Conservation (phyloP, 2,888 invertebrate genomes). For the Anthrax anthrax region DNA sequence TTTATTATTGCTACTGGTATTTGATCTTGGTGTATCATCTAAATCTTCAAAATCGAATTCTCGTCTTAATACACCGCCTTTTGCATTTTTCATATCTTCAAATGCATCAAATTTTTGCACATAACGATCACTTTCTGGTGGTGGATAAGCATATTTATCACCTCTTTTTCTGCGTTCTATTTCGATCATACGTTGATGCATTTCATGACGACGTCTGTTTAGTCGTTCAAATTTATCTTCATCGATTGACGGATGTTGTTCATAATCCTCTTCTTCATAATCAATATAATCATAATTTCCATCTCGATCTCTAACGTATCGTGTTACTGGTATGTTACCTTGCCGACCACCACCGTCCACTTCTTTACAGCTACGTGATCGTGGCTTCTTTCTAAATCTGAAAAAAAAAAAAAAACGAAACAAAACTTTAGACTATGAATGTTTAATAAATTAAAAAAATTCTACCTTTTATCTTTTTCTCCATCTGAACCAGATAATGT, state of each 20-base stretch:
- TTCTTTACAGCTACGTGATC: conserved; percentile 33
- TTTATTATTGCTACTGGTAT: conserved; percentile 26
- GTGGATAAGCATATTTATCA: conserved; percentile 14
- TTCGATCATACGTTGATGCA: conserved; percentile 33
- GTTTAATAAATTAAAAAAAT: not conserved
- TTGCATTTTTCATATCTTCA: conserved; percentile 4
- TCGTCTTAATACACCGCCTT: not conserved
- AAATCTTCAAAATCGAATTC: conserved; percentile 26
- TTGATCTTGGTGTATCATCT: conserved; percentile 27
- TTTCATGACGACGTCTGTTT: conserved; percentile 31
- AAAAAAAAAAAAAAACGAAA: not conserved
- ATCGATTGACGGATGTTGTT: conserved; percentile 22
- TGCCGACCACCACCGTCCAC: conserved; percentile 22
- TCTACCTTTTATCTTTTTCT: conserved; percentile 40
- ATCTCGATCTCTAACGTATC: conserved; percentile 18
- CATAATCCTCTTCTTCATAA: conserved; percentile 14
- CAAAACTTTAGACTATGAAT: not conserved
- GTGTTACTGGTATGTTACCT: conserved; percentile 12
- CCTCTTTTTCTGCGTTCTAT: conserved; percentile 24
- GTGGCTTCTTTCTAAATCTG: conserved; percentile 35
- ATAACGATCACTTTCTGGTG: conserved; percentile 14
- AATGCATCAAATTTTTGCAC: conserved; percentile 11
- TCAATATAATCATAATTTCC: conserved; percentile 27
- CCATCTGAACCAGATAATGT: conserved; percentile 39
- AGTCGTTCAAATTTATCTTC: conserved; percentile 33